Base-by-base conservation (phyloP, 2,888 invertebrate species). In the Kuschelorhynchus macadamiae region DNA sequence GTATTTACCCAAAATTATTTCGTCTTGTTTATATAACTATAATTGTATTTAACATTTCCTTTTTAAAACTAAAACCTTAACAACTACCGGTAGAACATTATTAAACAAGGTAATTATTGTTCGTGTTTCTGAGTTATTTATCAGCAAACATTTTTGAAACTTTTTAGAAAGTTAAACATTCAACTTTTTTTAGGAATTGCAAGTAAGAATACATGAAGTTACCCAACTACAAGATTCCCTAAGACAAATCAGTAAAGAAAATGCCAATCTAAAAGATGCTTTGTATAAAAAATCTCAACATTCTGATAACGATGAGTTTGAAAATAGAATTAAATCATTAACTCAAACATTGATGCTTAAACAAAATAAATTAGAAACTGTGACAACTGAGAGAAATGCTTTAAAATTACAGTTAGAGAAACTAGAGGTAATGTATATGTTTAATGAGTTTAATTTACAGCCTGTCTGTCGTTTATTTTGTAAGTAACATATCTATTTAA, bases 301-400 rank as follows among this genome's bases (percentile, higher is more conserved):
- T 77, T 65, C 75, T 87, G 87, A 87, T 87, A 81, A 77, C 87
- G 74, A 85, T 85, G 78, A 87, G 85, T 74, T 81, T 53, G 84
- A 85, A 71, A 78, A 79, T 20, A 82, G 87, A 46, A 82, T 91
- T 8, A 86, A 88, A 47, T 85, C 86, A 1, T 85, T 96, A 12
- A 95, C 96, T 0, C 91, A 95, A 79, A 93, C 92, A 44, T 85
- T 97, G 32, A 92, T 96, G 61, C 89, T 92, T 78, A 95, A 94
- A 79, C 97, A 97, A 83, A 91, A 91, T 42, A 88, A 90, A 73
- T 85, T 97, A n/a, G 96, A 97, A 80, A 86, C 89, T 16, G 85
- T 94, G 41, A 89, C 94, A 59, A 92, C 93, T 0, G 96, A 96
- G 78, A 91, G 94, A 79, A 95, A 95, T 85, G 94, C 95, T 16